phyloP scores from a whole-genome alignment of 2,888 invertebrate genomes.

The Calephelis perditalis region DNA sequence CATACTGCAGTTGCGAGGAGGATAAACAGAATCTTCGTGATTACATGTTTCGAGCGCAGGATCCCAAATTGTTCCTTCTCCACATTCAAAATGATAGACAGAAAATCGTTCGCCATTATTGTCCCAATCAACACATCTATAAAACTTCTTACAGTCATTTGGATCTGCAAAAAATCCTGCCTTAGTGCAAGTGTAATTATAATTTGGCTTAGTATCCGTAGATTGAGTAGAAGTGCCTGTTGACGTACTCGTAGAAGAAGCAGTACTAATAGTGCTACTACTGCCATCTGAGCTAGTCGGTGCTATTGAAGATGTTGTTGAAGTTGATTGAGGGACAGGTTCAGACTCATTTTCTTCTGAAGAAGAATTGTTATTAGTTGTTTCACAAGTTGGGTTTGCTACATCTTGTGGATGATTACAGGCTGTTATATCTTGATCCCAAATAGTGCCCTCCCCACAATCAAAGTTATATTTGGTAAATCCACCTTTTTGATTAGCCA shows the following conservation, averaged over 20 bases:
- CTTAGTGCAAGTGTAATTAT: constrained; percentile 63
- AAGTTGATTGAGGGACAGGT: constrained; percentile 29
- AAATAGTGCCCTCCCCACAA: constrained; percentile 79
- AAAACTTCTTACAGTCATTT: constrained; percentile 81
- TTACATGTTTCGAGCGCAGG: constrained; percentile 82
- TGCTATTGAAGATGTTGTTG: constrained; percentile 27
- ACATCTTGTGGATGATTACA: constrained; percentile 70
- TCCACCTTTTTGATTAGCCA: constrained; percentile 59
- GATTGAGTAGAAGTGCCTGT: constrained; percentile 36
- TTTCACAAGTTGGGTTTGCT: constrained; percentile 49
- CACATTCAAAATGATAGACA: constrained; percentile 82
- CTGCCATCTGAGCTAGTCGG: constrained; percentile 20
- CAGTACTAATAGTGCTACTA: constrained; percentile 26
- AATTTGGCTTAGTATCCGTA: constrained; percentile 44
- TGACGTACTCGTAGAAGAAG: constrained; percentile 24
- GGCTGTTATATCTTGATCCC: constrained; percentile 76
- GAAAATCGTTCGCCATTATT: constrained; percentile 75
- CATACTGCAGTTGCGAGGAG: constrained; percentile 65
- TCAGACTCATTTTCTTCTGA: too few species aligned
- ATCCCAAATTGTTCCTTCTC: constrained; percentile 85
- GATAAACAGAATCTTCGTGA: constrained; percentile 81
- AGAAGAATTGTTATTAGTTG: constrained; percentile 6
- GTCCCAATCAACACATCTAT: constrained; percentile 81
- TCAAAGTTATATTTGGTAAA: constrained; percentile 72
- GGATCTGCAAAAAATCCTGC: constrained; percentile 81